Percentiles rank a stretch among this genome's conserved stretches.
Evolutionary conservation across 2,113 vertebrate genomes (phyloP).

Genomic region (Asarcornis scutulata): DNA sequence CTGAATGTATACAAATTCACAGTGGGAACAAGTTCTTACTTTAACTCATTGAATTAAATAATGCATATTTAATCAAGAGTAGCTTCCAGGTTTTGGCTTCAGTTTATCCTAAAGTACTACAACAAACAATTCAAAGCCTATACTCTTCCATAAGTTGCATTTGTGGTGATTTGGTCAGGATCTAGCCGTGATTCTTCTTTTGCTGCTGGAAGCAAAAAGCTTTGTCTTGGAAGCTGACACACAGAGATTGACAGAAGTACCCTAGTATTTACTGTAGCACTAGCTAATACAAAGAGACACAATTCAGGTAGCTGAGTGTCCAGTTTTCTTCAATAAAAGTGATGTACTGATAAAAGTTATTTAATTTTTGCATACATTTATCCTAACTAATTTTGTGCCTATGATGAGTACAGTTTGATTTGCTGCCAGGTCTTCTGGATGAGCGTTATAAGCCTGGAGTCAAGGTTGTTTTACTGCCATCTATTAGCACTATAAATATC

Average conservation of each 20-base stretch:
- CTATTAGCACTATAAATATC: not conserved
- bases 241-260: fast-evolving
- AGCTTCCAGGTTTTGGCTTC: not conserved
- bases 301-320: not conserved
- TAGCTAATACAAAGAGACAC: not conserved
- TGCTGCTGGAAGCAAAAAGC: not conserved
- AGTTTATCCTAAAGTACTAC: not conserved
- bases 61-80: not conserved
- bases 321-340: not conserved
- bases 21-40: not conserved
- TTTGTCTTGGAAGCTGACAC: not conserved
- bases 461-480: not conserved
- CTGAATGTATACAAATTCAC: not conserved
- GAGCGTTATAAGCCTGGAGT: not conserved
- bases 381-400: not conserved
- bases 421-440: not conserved
- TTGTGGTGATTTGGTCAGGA: not conserved
- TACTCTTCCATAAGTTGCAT: not conserved
- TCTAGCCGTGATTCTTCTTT: not conserved
- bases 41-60: not conserved
- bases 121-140: not conserved
- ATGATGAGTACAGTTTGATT: not conserved
- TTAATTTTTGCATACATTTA: not conserved
- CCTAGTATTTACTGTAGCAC: not conserved
- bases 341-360: not conserved